phyloP scores from a whole-genome alignment of 2,888 invertebrate genomes.

The Caenorhabditis japonica region DNA sequence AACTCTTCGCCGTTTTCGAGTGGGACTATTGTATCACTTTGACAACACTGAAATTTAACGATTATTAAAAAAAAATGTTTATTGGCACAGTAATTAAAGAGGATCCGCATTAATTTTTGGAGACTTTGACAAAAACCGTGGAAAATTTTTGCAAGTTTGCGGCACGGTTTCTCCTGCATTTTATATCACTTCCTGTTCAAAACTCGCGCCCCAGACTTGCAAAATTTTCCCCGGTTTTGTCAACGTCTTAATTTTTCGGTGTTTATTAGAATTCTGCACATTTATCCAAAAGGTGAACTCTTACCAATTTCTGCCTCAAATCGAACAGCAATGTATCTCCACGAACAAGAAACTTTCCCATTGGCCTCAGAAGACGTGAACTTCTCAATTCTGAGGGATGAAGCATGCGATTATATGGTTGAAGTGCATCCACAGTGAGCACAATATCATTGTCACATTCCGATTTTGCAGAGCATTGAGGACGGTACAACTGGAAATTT shows the following conservation, averaged over 20 bases:
- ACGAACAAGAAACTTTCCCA: conserved; percentile 54
- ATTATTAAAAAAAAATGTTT: too few species aligned
- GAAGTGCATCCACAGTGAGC: conserved; percentile 11
- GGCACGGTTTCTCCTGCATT: too few species aligned
- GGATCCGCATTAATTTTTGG: too few species aligned
- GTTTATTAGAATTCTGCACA: too few species aligned
- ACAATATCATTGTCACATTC: conserved; percentile 41
- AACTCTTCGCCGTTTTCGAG: conserved; percentile 57
- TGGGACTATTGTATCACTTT: conserved; percentile 54
- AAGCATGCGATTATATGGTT: conserved; percentile 33
- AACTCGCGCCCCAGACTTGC: too few species aligned
- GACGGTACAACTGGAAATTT: conserved; percentile 32
- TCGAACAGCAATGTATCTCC: conserved; percentile 53
- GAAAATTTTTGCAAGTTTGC: too few species aligned
- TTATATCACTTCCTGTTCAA: too few species aligned
- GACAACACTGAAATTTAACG: conserved; percentile 48
- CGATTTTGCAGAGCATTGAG: conserved; percentile 2
- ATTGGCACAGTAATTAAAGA: too few species aligned
- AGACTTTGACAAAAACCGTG: too few species aligned
- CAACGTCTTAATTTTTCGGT: too few species aligned
- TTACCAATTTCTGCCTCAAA: conserved; percentile 55
- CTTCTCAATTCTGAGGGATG: conserved; percentile 25
- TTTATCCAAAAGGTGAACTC: too few species aligned
- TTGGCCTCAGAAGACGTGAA: conserved; percentile 20
- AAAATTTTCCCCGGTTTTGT: too few species aligned